Evolutionary conservation across 2,113 vertebrate species (phyloP).

Genomic region (Hemibates koningsi): DNA sequence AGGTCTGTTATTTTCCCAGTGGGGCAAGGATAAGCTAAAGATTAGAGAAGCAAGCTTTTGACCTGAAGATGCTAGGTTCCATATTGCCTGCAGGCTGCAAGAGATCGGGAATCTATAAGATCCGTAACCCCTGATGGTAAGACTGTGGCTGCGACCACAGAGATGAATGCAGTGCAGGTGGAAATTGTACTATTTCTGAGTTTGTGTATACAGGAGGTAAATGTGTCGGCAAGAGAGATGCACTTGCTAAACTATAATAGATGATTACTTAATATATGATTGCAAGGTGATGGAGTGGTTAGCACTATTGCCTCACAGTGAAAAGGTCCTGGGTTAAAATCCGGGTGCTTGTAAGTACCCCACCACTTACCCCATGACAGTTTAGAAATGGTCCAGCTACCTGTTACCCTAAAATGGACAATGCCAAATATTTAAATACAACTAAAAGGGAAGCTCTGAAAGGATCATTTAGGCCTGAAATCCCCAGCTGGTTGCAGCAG

Average conservation of each 20-base stretch:
- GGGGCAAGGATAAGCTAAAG: background rate
- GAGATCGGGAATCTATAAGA: background rate
- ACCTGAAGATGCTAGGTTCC: background rate
- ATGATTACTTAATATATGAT: background rate
- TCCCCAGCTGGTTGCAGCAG: background rate
- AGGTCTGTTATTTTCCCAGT: constrained; percentile 25
- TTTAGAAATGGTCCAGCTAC: background rate
- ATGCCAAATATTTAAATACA: background rate
- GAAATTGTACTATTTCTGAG: background rate
- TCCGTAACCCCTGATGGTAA: background rate
- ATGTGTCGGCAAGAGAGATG: background rate
- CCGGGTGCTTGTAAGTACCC: background rate
- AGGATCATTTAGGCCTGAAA: background rate
- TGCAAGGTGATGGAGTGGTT: background rate
- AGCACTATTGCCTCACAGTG: background rate
- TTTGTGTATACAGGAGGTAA: background rate
- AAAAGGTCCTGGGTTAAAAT: background rate
- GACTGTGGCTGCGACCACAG: background rate
- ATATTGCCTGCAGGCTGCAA: background rate
- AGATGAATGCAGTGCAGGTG: background rate
- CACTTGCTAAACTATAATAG: background rate
- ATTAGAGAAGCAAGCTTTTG: background rate
- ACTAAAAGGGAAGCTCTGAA: background rate
- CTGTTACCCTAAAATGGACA: background rate
- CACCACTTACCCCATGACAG: background rate